Evolutionary conservation across 2,797 vertebrate genomes (phyloP), one percentile per base, ranked within the genome.

Genomic region (Clarias fuscus): DNA sequence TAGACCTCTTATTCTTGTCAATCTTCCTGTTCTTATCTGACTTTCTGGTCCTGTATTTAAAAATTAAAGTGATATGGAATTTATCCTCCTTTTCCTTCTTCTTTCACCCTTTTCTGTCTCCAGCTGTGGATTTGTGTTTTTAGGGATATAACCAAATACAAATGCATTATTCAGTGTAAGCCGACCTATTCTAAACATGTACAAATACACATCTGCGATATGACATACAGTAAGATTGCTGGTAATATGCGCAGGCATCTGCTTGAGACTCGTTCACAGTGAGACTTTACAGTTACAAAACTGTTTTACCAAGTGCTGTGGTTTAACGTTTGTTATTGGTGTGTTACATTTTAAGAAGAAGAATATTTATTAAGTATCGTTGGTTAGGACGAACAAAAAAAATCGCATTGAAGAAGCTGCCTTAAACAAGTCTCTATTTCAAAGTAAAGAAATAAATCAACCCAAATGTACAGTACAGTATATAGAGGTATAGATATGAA

Each of bases 21-120:
- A 27, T 53, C 59, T 65, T n/a, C 20, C 76, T 27, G 79, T 70
- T 78, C 73, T 81, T 70, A 65, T 70, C n/a, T 72, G 48, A 82
- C 18, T 72, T 22, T 56, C 68, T 53, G 53, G 8, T 37, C 56
- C 33, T 27, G 20, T 59, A 59, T 59, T 53, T 30, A 56, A 76
- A 76, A 76, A 58, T 58, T 10, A 30, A 30, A 77, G 75, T 56
- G 40, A 53, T 48, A 7, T 24, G 10, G 22, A 48, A 48, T n/a
- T 24, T 43, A 24, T 73, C 71, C 40, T 73, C 72, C 43, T 27
- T 53, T 75, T 17, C 43, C 22, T 56, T 27, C 22, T 56, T 27
- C 15, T 56, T 75, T 14, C 20, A 24, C 22, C 2, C 0, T 43
- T 5, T 75, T 56, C 73, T 27, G n/a, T 17, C n/a, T 27, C 48